A percentile compares a stretch with the other conserved stretches of the same genome.
phyloP scores from a whole-genome alignment of 2,113 vertebrate genomes.

The Actenoides hombroni region DNA sequence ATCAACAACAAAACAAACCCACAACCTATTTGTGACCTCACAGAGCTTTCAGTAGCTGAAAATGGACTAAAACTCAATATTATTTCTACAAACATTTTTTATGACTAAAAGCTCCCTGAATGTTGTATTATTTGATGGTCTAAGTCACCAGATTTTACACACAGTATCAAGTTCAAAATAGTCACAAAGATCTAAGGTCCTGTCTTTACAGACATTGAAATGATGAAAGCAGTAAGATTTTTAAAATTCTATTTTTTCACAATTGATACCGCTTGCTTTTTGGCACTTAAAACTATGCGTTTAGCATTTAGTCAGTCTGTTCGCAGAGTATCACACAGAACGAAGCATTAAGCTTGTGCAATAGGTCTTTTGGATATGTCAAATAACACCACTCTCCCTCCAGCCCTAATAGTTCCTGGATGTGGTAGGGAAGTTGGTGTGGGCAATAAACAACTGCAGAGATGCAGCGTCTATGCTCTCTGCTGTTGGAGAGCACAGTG shows the following conservation, averaged over 20 bases:
- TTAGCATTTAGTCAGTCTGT: neutral
- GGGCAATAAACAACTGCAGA: neutral
- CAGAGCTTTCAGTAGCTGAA: neutral
- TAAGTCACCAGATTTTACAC: neutral
- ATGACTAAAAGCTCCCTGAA: neutral
- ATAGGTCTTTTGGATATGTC: neutral
- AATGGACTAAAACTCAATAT: neutral
- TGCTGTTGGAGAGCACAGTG: neutral
- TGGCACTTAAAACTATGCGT: neutral
- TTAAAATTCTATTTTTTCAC: neutral
- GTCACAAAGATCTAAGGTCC: neutral
- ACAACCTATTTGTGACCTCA: neutral
- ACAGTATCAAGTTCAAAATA: neutral
- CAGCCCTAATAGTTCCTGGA: neutral
- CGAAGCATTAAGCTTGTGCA: neutral
- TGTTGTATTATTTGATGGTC: neutral
- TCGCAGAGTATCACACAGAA: neutral
- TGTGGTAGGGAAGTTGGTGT: neutral
- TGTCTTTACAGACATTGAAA: neutral
- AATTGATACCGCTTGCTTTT: neutral
- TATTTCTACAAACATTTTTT: neutral
- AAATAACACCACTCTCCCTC: neutral
- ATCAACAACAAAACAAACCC: neutral
- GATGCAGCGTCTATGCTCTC: fast-evolving
- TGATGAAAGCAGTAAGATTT: neutral